A percentile compares a stretch with the other conserved stretches of the same genome.
Evolutionary conservation across 2,888 invertebrate species (phyloP).

Genomic region (Brenthis hecate): DNA sequence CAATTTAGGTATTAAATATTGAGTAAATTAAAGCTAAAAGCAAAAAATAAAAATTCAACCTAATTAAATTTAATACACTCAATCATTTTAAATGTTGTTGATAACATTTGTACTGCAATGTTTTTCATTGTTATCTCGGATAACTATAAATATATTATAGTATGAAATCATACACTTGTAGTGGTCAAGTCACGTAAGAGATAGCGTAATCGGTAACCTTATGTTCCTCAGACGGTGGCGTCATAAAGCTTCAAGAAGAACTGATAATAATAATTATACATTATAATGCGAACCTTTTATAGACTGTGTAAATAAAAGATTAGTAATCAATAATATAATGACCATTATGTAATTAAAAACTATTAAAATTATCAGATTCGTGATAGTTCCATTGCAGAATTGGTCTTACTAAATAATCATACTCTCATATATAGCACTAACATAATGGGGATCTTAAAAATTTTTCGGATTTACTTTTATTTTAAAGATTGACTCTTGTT

Average conservation of each 20-base stretch:
- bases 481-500: no score
- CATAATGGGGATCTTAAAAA: no score
- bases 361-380: no score
- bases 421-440: no score
- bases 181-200: conserved; percentile 40
- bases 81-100: conserved; percentile 12
- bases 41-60: background rate
- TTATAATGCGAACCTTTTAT: background rate
- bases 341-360: no score
- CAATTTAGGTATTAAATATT: background rate
- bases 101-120: conserved; percentile 38
- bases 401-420: no score
- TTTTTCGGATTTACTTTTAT: no score
- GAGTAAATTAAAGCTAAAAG: background rate
- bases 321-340: no score
- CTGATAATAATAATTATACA: background rate
- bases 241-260: conserved; percentile 33
- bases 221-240: conserved; percentile 27
- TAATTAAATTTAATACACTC: conserved; percentile 27
- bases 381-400: no score
- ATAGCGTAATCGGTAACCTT: conserved; percentile 37
- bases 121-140: conserved; percentile 39
- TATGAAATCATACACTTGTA: conserved; percentile 38
- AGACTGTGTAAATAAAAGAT: no score
- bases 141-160: conserved; percentile 31